Evolutionary conservation across 2,888 invertebrate genomes (phyloP), one percentile per base, ranked within the genome.

Genomic region (Meghimatium bilineatum): DNA sequence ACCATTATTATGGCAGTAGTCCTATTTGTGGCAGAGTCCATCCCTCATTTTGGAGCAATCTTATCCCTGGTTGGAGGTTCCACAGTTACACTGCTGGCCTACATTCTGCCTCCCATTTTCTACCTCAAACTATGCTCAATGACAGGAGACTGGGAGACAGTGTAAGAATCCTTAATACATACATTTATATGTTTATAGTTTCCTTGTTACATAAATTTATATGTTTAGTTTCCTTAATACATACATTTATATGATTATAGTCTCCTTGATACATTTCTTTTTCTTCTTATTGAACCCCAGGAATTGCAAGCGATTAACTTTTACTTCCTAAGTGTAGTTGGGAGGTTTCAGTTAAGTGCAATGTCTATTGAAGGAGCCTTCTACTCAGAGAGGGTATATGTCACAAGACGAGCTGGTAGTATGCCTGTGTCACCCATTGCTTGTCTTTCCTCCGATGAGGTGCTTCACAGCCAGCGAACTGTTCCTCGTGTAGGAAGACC

Each of bases 11-110:
- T 97, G 23, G 94, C 95, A 0, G 87, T 96, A 5, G 96, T 96
- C 0, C 95, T 97, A 10, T 95, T 97, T 52, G 94, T 97, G 1
- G 97, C 96, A 0, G 97, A 97, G 93, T 95, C 96, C 0, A 96
- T 97, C 0, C 97, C 98, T 0, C 95, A 96, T 87, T 97, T 98
- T 91, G 97, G 97, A 90, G 94, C 97, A 34, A 96, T 97, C 23
- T 96, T 97, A 96, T 96, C 97, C 1, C 94, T 97, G 0, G 95
- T 97, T 17, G 97, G 98, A 0, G 97, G 97, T 10, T 96, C 97
- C 0, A 94, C 97, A 8, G 96, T 96, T 0, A 97, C 97, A 0
- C 96, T 97, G 0, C 94, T 97, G 26, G 96, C 97, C 89, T 97
- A 97, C 88, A 95, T 98, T 85, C 95, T 97, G 85, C 97, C 97